Evolutionary conservation across 2,888 invertebrate species (phyloP).

Genomic region (Temnothorax ravouxi): DNA sequence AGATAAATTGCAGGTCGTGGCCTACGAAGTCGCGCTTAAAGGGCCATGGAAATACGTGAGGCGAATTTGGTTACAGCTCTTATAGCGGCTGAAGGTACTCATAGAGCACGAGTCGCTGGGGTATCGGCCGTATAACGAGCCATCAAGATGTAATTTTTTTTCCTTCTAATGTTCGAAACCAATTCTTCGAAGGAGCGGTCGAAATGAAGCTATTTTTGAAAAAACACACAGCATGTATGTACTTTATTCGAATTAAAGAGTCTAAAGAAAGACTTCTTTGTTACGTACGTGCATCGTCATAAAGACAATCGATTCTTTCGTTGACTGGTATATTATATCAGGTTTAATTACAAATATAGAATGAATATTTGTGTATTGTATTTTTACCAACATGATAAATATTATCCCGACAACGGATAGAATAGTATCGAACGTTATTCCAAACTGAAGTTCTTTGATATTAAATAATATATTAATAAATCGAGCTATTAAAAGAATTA

Average conservation of each 20-base stretch:
- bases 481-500: neutral
- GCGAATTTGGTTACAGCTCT: constrained; percentile 76
- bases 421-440: neutral
- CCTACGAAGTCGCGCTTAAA: constrained; percentile 59
- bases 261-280: constrained; percentile 31
- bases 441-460: neutral
- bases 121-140: constrained; percentile 66
- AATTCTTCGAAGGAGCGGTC: constrained; percentile 58
- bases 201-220: constrained; percentile 40
- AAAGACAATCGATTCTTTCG: constrained; percentile 35
- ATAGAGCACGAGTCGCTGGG: constrained; percentile 35
- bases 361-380: neutral
- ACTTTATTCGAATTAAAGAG: constrained; percentile 62
- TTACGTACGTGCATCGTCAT: neutral
- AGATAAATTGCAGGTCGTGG: constrained; percentile 77
- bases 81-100: constrained; percentile 11
- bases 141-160: constrained; percentile 57
- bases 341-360: neutral
- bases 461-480: neutral
- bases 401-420: neutral
- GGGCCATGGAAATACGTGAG: constrained; percentile 78
- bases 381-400: constrained; percentile 16
- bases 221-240: constrained; percentile 16
- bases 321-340: neutral
- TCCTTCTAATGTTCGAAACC: constrained; percentile 46